Base-by-base conservation (phyloP, 1,140 invertebrate genomes). In the Zaprionus inermis region DNA sequence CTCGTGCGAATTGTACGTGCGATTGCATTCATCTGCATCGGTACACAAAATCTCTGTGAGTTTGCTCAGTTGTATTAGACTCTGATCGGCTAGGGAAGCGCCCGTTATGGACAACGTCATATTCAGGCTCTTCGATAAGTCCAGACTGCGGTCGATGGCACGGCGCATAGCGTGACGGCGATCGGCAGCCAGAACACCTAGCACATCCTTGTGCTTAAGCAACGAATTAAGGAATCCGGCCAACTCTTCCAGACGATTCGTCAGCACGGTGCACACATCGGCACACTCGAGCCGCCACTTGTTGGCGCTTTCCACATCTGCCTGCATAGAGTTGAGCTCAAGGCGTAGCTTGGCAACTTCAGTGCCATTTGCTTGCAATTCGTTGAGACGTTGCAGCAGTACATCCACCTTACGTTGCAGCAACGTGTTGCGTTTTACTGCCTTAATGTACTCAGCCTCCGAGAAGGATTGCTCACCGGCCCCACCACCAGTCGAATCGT, bases 221-320 rank as follows among this genome's bases (percentile, higher is more conserved):
- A 96, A 91, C 41, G 95, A 95, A 77, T 96, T 95, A 14, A 96
- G 91, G 81, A 96, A 96, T 52, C 94, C 93, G 2, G 95, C 95
- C 66, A 96, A 86, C 76, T 96, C 96, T 83, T 96, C 95, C 28
- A 96, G 89, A 5, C 95, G 93, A 32, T 93, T 94, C 14, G 94
- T 94, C 18, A 96, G 86, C 32, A 96, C 81, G 61, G 94, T 91
- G 84, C 95, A 94, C 0, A 95, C 94, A 81, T 96, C 95, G 11
- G 93, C 92, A 55, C 95, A 94, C 84, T 96, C 95, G 16, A 92
- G 89, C 2, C 94, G 92, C 51, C 94, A 86, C 78, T 93, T 94
- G 55, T 94, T 93, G 0, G 91, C 73, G 14, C 59, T 78, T 51
- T 92, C 90, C 22, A 81, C 73, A 44, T 92, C 91, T 0, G 58